Conservation (phyloP, 2,797 vertebrate species). For the Anabas testudineus region DNA sequence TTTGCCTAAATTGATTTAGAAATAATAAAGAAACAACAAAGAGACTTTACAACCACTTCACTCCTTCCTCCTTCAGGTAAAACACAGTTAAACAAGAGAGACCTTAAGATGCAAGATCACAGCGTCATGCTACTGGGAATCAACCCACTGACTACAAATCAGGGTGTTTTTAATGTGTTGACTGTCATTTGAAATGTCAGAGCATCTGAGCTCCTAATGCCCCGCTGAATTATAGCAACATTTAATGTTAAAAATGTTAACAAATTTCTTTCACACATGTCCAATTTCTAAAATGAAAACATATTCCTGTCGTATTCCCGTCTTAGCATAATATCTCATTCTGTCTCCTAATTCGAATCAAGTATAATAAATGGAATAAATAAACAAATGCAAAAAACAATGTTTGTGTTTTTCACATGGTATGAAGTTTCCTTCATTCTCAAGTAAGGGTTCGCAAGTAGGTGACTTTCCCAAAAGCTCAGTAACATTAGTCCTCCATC, state of each 20-base stretch:
- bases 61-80: constrained; percentile 19
- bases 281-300: constrained; percentile 7
- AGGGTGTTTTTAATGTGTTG: constrained; percentile 35
- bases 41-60: not conserved
- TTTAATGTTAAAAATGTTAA: constrained; percentile 16
- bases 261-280: constrained; percentile 18
- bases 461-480: constrained; percentile 72
- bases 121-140: constrained; percentile 33
- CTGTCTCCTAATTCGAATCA: not conserved
- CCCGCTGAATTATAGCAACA: constrained; percentile 19
- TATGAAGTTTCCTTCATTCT: constrained; percentile 20
- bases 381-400: not conserved
- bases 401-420: not conserved
- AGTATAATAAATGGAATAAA: not conserved
- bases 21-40: constrained; percentile 2
- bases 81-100: constrained; percentile 26
- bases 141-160: constrained; percentile 32
- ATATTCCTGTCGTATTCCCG: not conserved
- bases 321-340: not conserved
- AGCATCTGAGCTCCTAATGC: constrained; percentile 37
- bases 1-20: constrained; percentile 2
- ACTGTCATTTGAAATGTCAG: constrained; percentile 32
- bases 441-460: constrained; percentile 28
- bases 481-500: constrained; percentile 57
- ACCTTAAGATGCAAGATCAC: constrained; percentile 19